Conservation (phyloP, 2,113 vertebrate genomes). For the Lamprologus sp. region DNA sequence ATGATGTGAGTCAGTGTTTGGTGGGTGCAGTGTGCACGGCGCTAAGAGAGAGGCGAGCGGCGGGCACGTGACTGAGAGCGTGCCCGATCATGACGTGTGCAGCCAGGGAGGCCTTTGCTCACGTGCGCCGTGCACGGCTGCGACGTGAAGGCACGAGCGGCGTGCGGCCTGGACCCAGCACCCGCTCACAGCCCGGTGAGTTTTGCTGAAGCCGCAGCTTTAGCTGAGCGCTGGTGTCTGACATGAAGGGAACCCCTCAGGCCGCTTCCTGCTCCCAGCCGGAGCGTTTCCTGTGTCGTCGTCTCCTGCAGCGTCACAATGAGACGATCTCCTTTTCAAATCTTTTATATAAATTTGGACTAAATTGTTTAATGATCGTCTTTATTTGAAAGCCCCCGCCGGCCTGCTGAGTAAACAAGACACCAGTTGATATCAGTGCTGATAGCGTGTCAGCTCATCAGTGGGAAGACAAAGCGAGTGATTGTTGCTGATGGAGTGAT, state of each 20-base stretch:
- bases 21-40: not conserved
- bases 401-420: not conserved
- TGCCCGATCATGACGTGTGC: not conserved
- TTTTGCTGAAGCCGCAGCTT: not conserved
- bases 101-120: not conserved
- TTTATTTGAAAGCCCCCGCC: not conserved
- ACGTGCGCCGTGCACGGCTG: not conserved
- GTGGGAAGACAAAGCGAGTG: not conserved
- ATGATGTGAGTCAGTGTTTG: not conserved
- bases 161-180: not conserved
- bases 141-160: not conserved
- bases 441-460: not conserved
- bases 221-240: not conserved
- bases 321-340: not conserved
- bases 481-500: not conserved
- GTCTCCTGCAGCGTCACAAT: not conserved
- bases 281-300: accelerated
- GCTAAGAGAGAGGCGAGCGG: not conserved
- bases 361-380: not conserved
- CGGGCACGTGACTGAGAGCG: accelerated
- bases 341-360: not conserved
- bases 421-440: not conserved
- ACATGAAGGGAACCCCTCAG: not conserved
- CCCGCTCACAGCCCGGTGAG: not conserved
- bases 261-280: not conserved